These are phyloP conservation scores for Lycia hirtaria DNA, from an alignment of 2,888 invertebrate species.

Conservation along the genomic window DNA sequence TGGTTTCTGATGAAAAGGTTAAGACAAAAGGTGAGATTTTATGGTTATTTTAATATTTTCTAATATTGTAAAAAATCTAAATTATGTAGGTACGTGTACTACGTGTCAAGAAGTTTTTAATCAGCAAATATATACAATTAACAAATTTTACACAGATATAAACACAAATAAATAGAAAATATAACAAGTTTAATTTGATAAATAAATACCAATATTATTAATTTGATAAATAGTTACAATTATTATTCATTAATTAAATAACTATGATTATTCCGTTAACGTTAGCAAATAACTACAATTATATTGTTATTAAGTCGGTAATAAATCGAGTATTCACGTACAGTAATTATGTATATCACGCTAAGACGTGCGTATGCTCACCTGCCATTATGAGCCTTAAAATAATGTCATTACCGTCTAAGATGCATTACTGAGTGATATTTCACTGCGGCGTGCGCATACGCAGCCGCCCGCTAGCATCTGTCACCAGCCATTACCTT, in stretches of 20 bases:
- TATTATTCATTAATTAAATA: background rate
- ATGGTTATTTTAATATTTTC: too few species aligned
- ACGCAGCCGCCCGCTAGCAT: constrained; percentile 56
- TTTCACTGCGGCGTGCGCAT: constrained; percentile 38
- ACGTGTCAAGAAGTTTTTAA: too few species aligned
- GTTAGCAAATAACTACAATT: constrained; percentile 11
- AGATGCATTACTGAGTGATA: constrained; percentile 33
- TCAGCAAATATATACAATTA: too few species aligned
- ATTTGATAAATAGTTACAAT: background rate
- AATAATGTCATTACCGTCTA: constrained; percentile 31
- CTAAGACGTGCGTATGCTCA: constrained; percentile 3
- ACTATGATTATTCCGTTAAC: background rate
- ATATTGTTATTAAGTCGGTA: constrained; percentile 15
- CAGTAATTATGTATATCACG: constrained; percentile 29
- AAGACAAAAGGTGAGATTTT: too few species aligned
- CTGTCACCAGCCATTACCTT: constrained; percentile 63
- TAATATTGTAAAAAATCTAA: too few species aligned
- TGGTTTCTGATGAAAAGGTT: too few species aligned
- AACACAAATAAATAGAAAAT: background rate
- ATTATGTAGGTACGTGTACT: too few species aligned
- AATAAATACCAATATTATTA: background rate
- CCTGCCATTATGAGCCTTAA: constrained; percentile 5
- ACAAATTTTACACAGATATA: too few species aligned
- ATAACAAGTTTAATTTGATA: background rate
- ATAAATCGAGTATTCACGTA: constrained; percentile 29